Evolutionary conservation across 2,797 vertebrate species (phyloP).

Genomic region (Danio tinwini): DNA sequence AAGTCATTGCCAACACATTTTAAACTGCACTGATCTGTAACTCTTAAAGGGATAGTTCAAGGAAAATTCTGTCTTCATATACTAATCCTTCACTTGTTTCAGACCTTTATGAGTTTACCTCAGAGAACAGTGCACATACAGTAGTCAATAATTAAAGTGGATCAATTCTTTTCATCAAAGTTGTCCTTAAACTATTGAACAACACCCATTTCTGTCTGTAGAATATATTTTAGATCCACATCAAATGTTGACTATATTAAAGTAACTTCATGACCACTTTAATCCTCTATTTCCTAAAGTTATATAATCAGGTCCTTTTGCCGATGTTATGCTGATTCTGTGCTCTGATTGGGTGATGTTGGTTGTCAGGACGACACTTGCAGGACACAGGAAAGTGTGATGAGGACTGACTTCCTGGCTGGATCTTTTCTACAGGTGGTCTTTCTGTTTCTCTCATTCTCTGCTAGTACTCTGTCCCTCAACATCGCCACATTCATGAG

Average conservation of each 20-base stretch:
- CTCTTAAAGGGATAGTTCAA: not conserved
- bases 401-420: constrained; percentile 63
- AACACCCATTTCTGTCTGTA: too few relatives aligned
- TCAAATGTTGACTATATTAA: too few relatives aligned
- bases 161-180: too few relatives aligned
- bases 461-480: constrained; percentile 9
- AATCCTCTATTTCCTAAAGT: not conserved
- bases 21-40: not conserved
- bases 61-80: too few relatives aligned
- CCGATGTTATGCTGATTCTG: constrained; percentile 20
- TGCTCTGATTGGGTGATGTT: constrained; percentile 27
- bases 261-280: too few relatives aligned
- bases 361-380: constrained; percentile 55
- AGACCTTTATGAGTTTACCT: too few relatives aligned
- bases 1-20: not conserved
- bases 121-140: too few relatives aligned
- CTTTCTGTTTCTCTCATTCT: constrained; percentile 4
- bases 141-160: too few relatives aligned
- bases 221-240: too few relatives aligned
- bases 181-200: too few relatives aligned
- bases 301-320: constrained; percentile 9
- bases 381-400: constrained; percentile 62
- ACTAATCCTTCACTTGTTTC: too few relatives aligned
- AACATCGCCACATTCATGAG: not conserved
- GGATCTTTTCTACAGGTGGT: constrained; percentile 62